Evolutionary conservation across 2,888 invertebrate genomes (phyloP).

Genomic region (Drosophila nr. medialis): DNA sequence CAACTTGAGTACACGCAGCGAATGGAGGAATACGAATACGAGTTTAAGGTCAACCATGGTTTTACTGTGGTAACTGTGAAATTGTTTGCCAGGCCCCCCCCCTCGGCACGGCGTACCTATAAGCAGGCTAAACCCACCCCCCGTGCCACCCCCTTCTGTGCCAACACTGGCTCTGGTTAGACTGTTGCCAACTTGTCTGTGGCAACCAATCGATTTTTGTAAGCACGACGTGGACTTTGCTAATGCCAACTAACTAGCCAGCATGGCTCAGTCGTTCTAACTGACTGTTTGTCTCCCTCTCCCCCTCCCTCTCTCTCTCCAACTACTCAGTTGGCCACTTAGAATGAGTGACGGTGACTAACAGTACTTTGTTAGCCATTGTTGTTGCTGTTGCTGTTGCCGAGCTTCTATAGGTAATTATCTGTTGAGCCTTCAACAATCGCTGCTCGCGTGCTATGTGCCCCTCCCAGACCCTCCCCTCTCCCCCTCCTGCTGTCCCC

Average conservation of each 20-base stretch:
- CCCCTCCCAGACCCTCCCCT: slow-evolving; percentile 4
- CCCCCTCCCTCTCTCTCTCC: background rate
- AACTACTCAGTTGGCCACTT: slow-evolving; percentile 37
- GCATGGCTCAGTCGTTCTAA: slow-evolving; percentile 14
- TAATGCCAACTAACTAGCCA: slow-evolving; percentile 59
- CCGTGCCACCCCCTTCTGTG: background rate
- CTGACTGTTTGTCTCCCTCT: background rate
- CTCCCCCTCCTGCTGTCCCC: background rate
- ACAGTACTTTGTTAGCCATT: slow-evolving; percentile 62
- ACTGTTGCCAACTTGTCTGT: slow-evolving; percentile 69
- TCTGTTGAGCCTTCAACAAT: slow-evolving; percentile 76
- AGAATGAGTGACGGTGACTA: slow-evolving; percentile 63
- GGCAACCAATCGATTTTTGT: slow-evolving; percentile 59
- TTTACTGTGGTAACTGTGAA: slow-evolving; percentile 50
- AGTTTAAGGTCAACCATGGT: slow-evolving; percentile 60
- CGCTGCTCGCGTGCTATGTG: slow-evolving; percentile 71
- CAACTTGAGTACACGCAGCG: slow-evolving; percentile 40
- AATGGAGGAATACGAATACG: slow-evolving; percentile 20
- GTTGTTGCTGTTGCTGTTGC: slow-evolving; percentile 36
- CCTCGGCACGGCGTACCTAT: slow-evolving; percentile 24
- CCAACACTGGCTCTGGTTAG: background rate
- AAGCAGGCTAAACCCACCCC: background rate
- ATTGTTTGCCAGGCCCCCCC: slow-evolving; percentile 56
- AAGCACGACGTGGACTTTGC: slow-evolving; percentile 50
- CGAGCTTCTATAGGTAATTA: slow-evolving; percentile 62